Percentiles rank a stretch among this genome's conserved stretches.
These are phyloP conservation scores for Polietes domitor DNA, from an alignment of 2,888 invertebrate species.

Conservation along the genomic window DNA sequence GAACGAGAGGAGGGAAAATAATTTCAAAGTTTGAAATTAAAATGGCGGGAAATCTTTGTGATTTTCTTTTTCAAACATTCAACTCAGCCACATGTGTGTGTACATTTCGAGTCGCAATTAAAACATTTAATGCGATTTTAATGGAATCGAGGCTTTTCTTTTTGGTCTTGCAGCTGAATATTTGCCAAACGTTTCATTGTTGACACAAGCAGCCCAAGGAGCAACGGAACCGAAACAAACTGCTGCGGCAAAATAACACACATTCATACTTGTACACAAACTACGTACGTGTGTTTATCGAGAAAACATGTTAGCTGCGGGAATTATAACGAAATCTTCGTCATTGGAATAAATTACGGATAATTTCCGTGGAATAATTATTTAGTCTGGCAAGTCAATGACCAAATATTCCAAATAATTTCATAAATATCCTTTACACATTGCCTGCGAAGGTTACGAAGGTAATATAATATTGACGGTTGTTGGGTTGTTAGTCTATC, in stretches of 20 bases:
- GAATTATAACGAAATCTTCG: constrained; percentile 7
- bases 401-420: background rate
- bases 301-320: background rate
- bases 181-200: constrained; percentile 15
- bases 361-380: background rate
- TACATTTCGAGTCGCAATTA: background rate
- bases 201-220: constrained; percentile 22
- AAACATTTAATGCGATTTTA: background rate
- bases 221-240: background rate
- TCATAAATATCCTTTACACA: background rate
- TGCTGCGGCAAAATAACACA: no score
- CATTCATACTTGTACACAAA: no score
- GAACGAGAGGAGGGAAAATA: no score
- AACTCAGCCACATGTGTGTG: no score
- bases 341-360: background rate
- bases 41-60: no score
- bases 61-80: no score
- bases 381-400: background rate
- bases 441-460: background rate
- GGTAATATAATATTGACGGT: background rate
- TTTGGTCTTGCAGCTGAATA: background rate
- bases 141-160: background rate
- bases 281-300: background rate
- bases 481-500: background rate
- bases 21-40: no score